A percentile compares a stretch with the other conserved stretches of the same genome.
Evolutionary conservation across 2,888 invertebrate genomes (phyloP).

Genomic region (Gortyna flavago): DNA sequence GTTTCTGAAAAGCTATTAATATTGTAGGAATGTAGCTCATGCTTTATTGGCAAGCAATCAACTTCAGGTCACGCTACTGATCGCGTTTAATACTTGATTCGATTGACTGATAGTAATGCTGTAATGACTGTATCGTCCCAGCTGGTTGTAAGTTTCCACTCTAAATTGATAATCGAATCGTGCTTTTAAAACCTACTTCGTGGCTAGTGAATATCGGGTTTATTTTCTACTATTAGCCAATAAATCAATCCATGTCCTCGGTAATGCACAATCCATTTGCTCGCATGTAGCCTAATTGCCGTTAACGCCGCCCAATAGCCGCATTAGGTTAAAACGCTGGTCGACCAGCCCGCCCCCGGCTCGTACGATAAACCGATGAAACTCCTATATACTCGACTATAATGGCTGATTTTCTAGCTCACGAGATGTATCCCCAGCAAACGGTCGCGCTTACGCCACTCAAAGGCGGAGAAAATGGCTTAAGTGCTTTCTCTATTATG

Average conservation of each 20-base stretch:
- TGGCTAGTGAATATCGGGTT: conserved; percentile 54
- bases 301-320: conserved; percentile 88
- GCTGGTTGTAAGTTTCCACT: conserved; percentile 63
- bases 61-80: conserved; percentile 78
- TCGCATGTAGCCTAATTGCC: conserved; percentile 88
- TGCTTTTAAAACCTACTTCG: conserved; percentile 15
- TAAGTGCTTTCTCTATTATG: conserved; percentile 91
- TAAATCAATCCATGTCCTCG: conserved; percentile 88
- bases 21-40: conserved; percentile 73
- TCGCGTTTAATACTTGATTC: conserved; percentile 78
- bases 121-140: conserved; percentile 84
- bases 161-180: conserved; percentile 73
- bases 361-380: conserved; percentile 72
- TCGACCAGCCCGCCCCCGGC: conserved; percentile 74
- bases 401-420: conserved; percentile 90
- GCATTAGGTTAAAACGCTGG: conserved; percentile 84
- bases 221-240: conserved; percentile 77
- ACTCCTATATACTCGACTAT: conserved; percentile 82
- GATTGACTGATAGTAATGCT: conserved; percentile 73
- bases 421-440: conserved; percentile 87
- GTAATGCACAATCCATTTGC: conserved; percentile 89
- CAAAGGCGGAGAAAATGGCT: conserved; percentile 90
- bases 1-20: conserved; percentile 77
- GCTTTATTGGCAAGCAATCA: conserved; percentile 77
- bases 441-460: conserved; percentile 89